Evolutionary conservation across 1,140 invertebrate genomes (phyloP).

Genomic region (Mizuhopecten yessoensis): DNA sequence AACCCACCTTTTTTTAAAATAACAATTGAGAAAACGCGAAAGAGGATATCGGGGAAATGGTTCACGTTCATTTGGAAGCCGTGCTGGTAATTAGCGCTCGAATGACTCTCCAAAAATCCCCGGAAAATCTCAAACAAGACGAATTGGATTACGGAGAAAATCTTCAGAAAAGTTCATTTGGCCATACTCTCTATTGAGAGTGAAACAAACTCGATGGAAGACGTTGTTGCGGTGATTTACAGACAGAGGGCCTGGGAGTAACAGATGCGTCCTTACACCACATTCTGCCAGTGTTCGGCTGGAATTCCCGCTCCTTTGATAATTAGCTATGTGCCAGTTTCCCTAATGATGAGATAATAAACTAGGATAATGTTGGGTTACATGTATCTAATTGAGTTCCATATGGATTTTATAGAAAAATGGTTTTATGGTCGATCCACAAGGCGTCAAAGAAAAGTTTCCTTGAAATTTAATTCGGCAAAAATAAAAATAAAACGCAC

Average conservation of each 20-base stretch:
- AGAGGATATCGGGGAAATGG: background rate
- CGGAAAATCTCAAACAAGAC: background rate
- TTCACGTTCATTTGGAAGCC: background rate
- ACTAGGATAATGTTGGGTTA: background rate
- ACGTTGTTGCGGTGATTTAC: background rate
- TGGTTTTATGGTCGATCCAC: background rate
- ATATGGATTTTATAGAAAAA: too few species aligned
- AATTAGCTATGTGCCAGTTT: background rate
- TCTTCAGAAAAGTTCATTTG: constrained; percentile 32
- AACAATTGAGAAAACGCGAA: background rate
- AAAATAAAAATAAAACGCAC: background rate
- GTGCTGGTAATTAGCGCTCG: background rate
- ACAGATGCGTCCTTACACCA: background rate
- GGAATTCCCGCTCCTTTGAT: background rate
- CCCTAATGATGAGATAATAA: background rate
- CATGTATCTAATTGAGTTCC: background rate
- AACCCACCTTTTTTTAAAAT: background rate
- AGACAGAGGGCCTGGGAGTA: background rate
- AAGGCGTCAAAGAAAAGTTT: background rate
- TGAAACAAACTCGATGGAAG: background rate
- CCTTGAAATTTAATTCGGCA: background rate
- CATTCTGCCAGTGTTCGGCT: background rate
- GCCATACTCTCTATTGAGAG: background rate
- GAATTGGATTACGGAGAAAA: constrained; percentile 19
- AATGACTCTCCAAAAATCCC: background rate